Evolutionary conservation across 2,797 vertebrate species (phyloP).

Genomic region (Poeciliopsis presidionis): DNA sequence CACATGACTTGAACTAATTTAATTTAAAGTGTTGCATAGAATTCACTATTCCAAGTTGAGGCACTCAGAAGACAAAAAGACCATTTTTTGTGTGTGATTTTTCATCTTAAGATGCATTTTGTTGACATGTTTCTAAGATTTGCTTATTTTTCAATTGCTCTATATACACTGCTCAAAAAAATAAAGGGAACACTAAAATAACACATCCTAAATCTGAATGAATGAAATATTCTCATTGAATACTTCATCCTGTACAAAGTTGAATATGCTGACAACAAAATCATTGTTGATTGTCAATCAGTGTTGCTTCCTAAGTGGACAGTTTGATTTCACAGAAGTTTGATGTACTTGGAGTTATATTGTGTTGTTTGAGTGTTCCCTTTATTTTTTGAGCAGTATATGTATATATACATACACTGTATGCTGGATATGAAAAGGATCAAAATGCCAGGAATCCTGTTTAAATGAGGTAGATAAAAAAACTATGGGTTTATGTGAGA

Average conservation of each 20-base stretch:
- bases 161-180: no score
- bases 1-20: background rate
- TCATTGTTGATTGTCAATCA: no score
- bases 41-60: background rate
- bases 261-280: no score
- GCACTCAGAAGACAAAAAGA: slow-evolving; percentile 2
- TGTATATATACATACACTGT: background rate
- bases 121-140: slow-evolving; percentile 33
- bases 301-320: no score
- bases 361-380: no score
- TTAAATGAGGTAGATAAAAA: slow-evolving; percentile 2
- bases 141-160: slow-evolving; percentile 37
- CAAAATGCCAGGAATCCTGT: slow-evolving; percentile 19
- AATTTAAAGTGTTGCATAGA: background rate
- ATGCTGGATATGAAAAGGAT: slow-evolving; percentile 33
- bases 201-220: no score
- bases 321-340: no score
- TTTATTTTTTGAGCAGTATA: no score
- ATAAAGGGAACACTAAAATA: no score
- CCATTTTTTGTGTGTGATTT: background rate
- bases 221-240: no score
- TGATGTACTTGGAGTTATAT: no score
- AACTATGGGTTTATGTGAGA: slow-evolving; percentile 5
- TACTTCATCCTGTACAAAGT: no score
- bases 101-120: slow-evolving; percentile 42